Evolutionary conservation across 2,797 vertebrate genomes (phyloP).

Genomic region (Perodicticus potto): DNA sequence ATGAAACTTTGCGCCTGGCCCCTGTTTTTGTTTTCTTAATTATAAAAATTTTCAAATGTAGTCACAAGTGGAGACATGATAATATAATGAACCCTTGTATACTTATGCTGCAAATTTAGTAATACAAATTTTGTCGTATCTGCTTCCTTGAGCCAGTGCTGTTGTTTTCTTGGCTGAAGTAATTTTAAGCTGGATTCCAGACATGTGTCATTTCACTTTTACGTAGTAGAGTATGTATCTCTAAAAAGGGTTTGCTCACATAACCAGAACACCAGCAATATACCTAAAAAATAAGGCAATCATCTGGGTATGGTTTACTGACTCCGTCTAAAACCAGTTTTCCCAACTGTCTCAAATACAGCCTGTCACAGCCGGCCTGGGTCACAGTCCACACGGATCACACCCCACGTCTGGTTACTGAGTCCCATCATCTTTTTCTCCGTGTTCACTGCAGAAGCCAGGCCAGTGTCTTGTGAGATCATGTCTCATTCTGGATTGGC

Average conservation of each 20-base stretch:
- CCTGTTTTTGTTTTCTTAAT: not conserved
- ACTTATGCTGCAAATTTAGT: not conserved
- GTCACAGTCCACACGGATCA: not conserved
- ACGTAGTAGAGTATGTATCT: not conserved
- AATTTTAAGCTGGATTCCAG: constrained; percentile 14
- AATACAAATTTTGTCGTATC: not conserved
- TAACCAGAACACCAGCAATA: not conserved
- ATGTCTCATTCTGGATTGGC: not conserved
- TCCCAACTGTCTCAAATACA: not conserved
- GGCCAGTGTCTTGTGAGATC: not conserved
- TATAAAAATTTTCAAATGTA: not conserved
- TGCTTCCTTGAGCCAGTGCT: not conserved
- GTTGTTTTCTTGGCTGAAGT: not conserved
- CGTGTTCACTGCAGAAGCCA: not conserved
- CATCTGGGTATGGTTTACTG: not conserved
- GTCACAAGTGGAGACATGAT: not conserved
- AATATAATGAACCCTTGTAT: accelerated
- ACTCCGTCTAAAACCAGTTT: not conserved
- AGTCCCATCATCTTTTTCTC: not conserved
- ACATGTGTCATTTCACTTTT: not conserved
- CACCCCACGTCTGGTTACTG: accelerated
- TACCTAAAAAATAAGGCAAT: not conserved
- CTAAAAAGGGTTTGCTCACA: not conserved
- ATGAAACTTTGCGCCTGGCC: no score
- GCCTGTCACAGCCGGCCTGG: not conserved